These are phyloP conservation scores for Drosophila virilis DNA, from an alignment of 1,140 invertebrate species.

Conservation along the genomic window DNA sequence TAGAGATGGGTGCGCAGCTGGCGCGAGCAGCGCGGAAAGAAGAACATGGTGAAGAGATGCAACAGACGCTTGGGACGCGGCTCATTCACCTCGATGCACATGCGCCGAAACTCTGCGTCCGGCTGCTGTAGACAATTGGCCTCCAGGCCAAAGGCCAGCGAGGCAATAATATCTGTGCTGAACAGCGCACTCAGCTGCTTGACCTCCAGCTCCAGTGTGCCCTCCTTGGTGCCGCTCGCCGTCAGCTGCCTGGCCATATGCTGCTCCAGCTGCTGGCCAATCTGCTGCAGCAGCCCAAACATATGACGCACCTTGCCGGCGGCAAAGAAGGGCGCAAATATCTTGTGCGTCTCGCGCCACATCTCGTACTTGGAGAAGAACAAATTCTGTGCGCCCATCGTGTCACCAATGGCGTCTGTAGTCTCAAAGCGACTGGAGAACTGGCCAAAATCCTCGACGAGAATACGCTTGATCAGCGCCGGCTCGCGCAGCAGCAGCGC, in stretches of 20 bases:
- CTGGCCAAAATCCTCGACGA: slow-evolving; percentile 85
- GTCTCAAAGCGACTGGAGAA: slow-evolving; percentile 75
- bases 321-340: slow-evolving; percentile 70
- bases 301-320: slow-evolving; percentile 67
- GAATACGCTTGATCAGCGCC: slow-evolving; percentile 85
- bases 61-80: slow-evolving; percentile 57
- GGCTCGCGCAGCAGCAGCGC: slow-evolving; percentile 85
- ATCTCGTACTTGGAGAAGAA: slow-evolving; percentile 70
- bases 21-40: slow-evolving; percentile 72
- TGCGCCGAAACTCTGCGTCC: slow-evolving; percentile 84
- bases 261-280: slow-evolving; percentile 63
- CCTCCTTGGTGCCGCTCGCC: neutral
- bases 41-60: slow-evolving; percentile 80
- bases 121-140: slow-evolving; percentile 85
- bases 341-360: slow-evolving; percentile 73
- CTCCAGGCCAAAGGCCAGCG: slow-evolving; percentile 86
- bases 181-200: slow-evolving; percentile 71
- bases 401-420: slow-evolving; percentile 57
- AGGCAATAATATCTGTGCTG: slow-evolving; percentile 87
- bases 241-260: slow-evolving; percentile 48
- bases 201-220: slow-evolving; percentile 56
- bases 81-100: slow-evolving; percentile 84
- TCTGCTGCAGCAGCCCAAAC: slow-evolving; percentile 62
- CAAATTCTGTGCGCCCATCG: slow-evolving; percentile 70
- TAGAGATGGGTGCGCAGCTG: slow-evolving; percentile 66